Percentiles rank a stretch among this genome's conserved stretches.
These are phyloP conservation scores for Podabrus alpinus DNA, from an alignment of 2,888 invertebrate species.

Conservation along the genomic window DNA sequence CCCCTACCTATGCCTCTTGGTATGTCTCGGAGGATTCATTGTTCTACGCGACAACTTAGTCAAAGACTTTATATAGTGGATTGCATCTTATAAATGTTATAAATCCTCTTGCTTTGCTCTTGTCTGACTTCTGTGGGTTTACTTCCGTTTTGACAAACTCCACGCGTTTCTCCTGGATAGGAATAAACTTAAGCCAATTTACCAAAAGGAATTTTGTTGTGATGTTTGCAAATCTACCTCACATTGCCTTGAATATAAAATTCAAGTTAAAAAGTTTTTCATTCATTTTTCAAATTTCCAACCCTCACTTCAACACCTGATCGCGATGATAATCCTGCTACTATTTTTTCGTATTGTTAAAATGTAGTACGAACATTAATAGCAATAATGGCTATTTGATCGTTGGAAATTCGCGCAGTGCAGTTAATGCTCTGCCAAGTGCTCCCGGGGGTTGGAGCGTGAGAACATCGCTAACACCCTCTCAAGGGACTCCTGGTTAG, in stretches of 20 bases:
- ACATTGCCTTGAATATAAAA: background rate
- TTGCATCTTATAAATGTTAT: conserved; percentile 54
- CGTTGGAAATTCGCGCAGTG: conserved; percentile 45
- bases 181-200: conserved; percentile 49
- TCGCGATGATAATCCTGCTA: background rate
- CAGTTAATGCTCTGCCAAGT: conserved; percentile 50
- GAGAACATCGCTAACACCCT: conserved; percentile 45
- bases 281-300: background rate
- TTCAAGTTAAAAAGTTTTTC: background rate
- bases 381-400: conserved; percentile 43
- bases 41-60: conserved; percentile 48
- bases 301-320: background rate
- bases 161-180: conserved; percentile 47
- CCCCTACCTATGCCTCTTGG: conserved; percentile 51
- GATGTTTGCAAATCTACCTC: conserved; percentile 18
- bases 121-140: conserved; percentile 46
- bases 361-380: conserved; percentile 36
- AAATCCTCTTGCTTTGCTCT: conserved; percentile 47
- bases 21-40: conserved; percentile 49
- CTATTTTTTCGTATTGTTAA: conserved; percentile 15
- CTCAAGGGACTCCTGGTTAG: conserved; percentile 40
- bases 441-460: conserved; percentile 48
- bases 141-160: conserved; percentile 54
- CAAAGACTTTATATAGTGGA: conserved; percentile 54
- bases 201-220: conserved; percentile 15